Base-by-base conservation (phyloP, 37 sponge, comb jelly and placozoan genomes). In the Crambe crambe region DNA sequence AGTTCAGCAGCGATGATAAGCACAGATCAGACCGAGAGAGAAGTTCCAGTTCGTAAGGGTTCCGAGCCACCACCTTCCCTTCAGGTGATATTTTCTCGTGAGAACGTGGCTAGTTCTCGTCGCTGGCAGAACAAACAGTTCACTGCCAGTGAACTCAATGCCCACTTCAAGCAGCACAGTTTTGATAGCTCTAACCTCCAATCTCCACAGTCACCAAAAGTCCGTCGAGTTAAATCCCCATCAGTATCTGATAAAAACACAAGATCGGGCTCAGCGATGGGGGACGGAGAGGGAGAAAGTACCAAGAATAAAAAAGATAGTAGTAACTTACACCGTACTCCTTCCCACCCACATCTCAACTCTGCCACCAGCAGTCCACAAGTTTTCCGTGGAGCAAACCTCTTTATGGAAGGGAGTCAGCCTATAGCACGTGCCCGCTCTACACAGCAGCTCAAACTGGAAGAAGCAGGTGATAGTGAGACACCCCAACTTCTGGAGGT, bases 281-380 rank as follows among this genome's bases (percentile, higher is more conserved):
- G 6, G 6, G 25, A 20, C 6, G 63, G 25, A 6, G 30, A 23
- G 6, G 25, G 63, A 23, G 63, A 27, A 6, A 12, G 12, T 12
- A 6, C 6, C 6, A 47, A 6, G 12, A 12, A 12, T 15, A 47
- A 47, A 47, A 47, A 47, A 12, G 51, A 15, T 6, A 47, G 12
- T 22, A 27, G 56, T 22, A 54, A 34, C 37, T 68, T 78, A 32
- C 72, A 42, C 31, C 78, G 72, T 35, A 37, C 84, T 26, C 84
- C 84, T 26, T 83, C 84, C 25, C 76, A 69, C 73, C 71, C 78
- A 20, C 78, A 70, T 51, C 78, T 77, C 73, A 67, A 69, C 47
- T 77, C 60, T 18, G 51, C 66, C 57, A 72, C 40, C 65, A 85
- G 61, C 61, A 86, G 44, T 59, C 74, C 65, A 29, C 74, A 72